These are phyloP conservation scores for Cuculus canorus DNA, from an alignment of 2,797 vertebrate genomes.

Conservation along the genomic window DNA sequence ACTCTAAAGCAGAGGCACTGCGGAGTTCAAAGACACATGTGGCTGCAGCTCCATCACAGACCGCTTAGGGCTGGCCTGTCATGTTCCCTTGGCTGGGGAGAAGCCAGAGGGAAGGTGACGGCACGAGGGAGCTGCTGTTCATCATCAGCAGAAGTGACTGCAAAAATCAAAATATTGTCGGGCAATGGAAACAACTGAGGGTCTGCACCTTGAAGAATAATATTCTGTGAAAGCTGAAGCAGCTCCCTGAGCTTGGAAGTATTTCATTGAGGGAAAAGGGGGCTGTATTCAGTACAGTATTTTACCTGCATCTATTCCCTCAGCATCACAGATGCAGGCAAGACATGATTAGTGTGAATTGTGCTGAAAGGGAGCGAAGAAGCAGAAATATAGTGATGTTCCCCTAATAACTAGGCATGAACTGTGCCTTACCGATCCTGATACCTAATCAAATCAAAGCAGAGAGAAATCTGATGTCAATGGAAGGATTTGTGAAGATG, in stretches of 20 bases:
- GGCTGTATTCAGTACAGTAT: not conserved
- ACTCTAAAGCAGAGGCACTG: fast-evolving
- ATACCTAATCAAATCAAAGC: not conserved
- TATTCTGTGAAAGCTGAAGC: not conserved
- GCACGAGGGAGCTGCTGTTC: not conserved
- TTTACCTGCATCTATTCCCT: not conserved
- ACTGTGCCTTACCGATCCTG: not conserved
- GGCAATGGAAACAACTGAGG: not conserved
- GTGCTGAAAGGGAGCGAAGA: not conserved
- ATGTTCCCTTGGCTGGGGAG: fast-evolving
- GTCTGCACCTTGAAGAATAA: not conserved
- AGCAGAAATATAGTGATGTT: not conserved
- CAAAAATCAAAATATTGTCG: not conserved
- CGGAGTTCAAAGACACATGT: not conserved
- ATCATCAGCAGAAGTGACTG: not conserved
- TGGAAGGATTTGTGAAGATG: not conserved
- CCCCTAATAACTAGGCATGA: too few species aligned
- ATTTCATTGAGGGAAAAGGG: not conserved
- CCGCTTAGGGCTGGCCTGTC: not conserved
- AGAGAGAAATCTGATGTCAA: not conserved
- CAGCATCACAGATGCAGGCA: not conserved
- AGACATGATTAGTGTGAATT: not conserved
- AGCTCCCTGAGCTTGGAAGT: not conserved
- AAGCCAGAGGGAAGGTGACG: not conserved
- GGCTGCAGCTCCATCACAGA: not conserved